These are phyloP conservation scores for Cremastobaeus sp. DNA, from an alignment of 2,888 invertebrate genomes.

Conservation along the genomic window DNA sequence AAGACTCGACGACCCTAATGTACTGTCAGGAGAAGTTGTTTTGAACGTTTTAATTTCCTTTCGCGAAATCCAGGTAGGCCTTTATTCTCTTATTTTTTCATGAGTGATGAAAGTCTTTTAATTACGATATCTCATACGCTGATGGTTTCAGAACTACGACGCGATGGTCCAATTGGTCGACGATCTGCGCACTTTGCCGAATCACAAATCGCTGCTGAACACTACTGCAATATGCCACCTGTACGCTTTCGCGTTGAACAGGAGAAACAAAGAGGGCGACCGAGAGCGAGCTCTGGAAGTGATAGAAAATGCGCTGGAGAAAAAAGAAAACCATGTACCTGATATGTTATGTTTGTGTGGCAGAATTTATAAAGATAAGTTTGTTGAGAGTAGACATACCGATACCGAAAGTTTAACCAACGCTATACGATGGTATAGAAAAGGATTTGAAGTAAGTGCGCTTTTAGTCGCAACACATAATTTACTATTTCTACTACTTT, in stretches of 20 bases:
- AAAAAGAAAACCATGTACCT: constrained; percentile 96
- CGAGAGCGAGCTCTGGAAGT: constrained; percentile 95
- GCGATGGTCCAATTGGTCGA: constrained; percentile 98
- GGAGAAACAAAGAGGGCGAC: constrained; percentile 95
- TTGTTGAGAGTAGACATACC: constrained; percentile 95
- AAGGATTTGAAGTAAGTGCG: constrained; percentile 88
- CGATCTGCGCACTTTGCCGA: constrained; percentile 93
- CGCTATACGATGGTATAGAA: constrained; percentile 98
- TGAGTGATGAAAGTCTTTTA: too few species aligned
- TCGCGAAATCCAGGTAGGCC: constrained; percentile 86
- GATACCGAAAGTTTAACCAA: constrained; percentile 92
- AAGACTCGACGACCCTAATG: constrained; percentile 96
- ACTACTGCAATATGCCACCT: constrained; percentile 94
- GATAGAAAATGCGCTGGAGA: constrained; percentile 93
- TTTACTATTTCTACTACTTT: too few species aligned
- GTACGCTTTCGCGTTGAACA: constrained; percentile 98
- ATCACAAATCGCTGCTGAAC: constrained; percentile 91
- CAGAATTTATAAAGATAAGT: constrained; percentile 97
- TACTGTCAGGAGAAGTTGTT: constrained; percentile 96
- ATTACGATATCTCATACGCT: too few species aligned
- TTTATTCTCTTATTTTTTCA: too few species aligned
- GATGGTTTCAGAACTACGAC: constrained; percentile 87
- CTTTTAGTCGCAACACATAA: background rate
- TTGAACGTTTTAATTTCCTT: constrained; percentile 95
- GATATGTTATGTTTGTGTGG: constrained; percentile 99